A percentile compares a stretch with the other conserved stretches of the same genome.
Evolutionary conservation across 2,797 vertebrate genomes (phyloP).

Genomic region (Yasuhikotakia modesta): DNA sequence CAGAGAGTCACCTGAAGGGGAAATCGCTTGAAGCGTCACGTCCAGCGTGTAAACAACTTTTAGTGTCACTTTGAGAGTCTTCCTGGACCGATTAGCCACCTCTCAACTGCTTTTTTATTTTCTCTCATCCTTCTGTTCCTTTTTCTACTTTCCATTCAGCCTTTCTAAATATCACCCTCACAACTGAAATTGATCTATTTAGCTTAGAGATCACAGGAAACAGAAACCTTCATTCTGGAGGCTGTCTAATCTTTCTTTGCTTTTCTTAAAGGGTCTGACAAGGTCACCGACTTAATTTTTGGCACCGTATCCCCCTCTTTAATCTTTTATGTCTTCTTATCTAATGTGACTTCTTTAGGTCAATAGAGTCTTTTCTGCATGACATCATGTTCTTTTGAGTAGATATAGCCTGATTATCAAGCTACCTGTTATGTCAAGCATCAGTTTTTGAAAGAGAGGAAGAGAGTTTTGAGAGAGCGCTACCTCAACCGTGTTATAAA

Average conservation of each 20-base stretch:
- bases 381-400: not conserved
- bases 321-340: not conserved
- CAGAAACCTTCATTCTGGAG: conserved; percentile 12
- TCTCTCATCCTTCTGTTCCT: not conserved
- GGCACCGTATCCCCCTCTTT: not conserved
- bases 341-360: conserved; percentile 3
- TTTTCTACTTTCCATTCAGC: not conserved
- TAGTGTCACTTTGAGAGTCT: conserved; percentile 8
- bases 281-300: conserved; percentile 8
- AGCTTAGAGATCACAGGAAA: conserved; percentile 18
- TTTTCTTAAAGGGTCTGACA: not conserved
- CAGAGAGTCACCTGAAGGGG: conserved; percentile 40
- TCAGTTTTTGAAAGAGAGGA: not conserved
- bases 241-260: conserved; percentile 28
- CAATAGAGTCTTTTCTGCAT: conserved; percentile 1
- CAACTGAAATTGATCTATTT: conserved; percentile 7
- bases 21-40: conserved; percentile 26
- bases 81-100: not conserved
- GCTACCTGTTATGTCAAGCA: not conserved
- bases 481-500: not conserved
- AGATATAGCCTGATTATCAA: not conserved
- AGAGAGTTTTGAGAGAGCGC: not conserved
- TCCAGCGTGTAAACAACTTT: conserved; percentile 42
- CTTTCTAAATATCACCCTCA: conserved; percentile 1
- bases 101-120: conserved; percentile 16